Evolutionary conservation across 2,888 invertebrate species (phyloP), one percentile per base, ranked within the genome.

Genomic region (Caenorhabditis angaria): DNA sequence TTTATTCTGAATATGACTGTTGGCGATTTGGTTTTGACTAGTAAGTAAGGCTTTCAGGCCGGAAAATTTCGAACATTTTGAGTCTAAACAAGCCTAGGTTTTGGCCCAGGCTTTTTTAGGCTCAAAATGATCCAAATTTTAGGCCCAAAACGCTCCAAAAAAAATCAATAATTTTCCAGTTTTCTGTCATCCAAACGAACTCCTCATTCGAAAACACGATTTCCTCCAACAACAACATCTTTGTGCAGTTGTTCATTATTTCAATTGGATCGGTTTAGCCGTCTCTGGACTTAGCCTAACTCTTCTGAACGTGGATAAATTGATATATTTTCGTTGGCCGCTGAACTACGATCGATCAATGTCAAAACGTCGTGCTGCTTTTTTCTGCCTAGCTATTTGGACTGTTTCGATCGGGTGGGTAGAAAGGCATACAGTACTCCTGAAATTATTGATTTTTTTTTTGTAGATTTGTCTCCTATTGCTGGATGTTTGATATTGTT

Each of bases 241-340:
- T 5, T 85, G 83, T 61, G 80, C 83, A 8, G 83, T 85, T 6
- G 79, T 84, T 53, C 85, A 86, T 65, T 86, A 82, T 68, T 83
- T 84, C 75, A 86, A 85, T 65, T 85, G 85, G 85, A 79, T 84
- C 48, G 85, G 85, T n/a, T 65, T 85, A 12, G 85, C 85, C 0
- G 85, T 85, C 14, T 84, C 85, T 10, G 86, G 86, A 12, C 78
- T 86, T 25, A 87, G 87, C 6, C 70, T 86, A 22, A 86, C 86
- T 4, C 73, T 86, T 67, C 78, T 86, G 14, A 86, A 86, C 56
- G 79, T 86, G 32, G 86, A 86, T 66, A 86, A 86, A 64, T 71
- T 86, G 48, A 87, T 86, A 47, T 86, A 84, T 67, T 86, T 87
- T 71, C 85, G 83, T 28, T 86, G 86, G 86, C 86, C 86, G 3